Evolutionary conservation across 2,797 vertebrate species (phyloP).

Genomic region (Sitta carolinensis): DNA sequence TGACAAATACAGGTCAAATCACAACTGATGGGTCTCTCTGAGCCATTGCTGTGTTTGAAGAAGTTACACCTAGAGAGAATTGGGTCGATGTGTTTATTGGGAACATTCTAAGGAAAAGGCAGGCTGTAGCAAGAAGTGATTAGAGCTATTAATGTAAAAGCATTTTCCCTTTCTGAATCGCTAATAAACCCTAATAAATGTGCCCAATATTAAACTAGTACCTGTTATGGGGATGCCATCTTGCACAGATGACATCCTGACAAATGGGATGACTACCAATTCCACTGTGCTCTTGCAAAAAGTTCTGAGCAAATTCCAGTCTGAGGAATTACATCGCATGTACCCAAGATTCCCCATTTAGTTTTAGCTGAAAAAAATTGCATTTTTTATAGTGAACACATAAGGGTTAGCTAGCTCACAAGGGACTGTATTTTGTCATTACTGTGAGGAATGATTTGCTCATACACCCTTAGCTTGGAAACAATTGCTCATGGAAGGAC

Average conservation of each 20-base stretch:
- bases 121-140: not conserved
- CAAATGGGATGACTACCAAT: not conserved
- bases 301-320: not conserved
- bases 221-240: not conserved
- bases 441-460: not conserved
- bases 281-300: not conserved
- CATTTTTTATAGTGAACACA: not conserved
- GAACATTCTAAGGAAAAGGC: not conserved
- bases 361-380: not conserved
- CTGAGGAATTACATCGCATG: not conserved
- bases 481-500: not conserved
- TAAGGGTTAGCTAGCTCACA: not conserved
- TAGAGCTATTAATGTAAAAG: not conserved
- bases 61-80: not conserved
- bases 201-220: not conserved
- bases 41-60: not conserved
- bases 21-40: not conserved
- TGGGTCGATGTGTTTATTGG: not conserved
- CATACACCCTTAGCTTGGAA: not conserved
- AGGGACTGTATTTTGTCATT: not conserved
- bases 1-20: conserved; percentile 6
- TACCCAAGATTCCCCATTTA: not conserved
- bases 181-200: not conserved
- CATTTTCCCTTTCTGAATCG: not conserved
- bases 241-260: not conserved